phyloP scores from a whole-genome alignment of 2,888 invertebrate species.

The Agriopis leucophaearia region DNA sequence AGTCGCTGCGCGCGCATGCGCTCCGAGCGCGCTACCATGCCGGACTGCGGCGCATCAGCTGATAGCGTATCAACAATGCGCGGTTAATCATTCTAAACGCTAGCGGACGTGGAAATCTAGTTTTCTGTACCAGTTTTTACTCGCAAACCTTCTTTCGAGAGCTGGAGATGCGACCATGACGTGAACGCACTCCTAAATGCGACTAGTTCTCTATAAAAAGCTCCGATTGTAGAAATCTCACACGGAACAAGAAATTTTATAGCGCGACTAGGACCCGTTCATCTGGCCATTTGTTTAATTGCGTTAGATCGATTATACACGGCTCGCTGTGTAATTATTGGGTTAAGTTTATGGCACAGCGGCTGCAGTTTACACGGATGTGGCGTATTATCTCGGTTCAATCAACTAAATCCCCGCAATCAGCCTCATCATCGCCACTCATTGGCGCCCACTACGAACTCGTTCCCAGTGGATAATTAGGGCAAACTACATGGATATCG shows the following conservation, averaged over 20 bases:
- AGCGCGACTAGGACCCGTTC: constrained; percentile 58
- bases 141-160: constrained; percentile 62
- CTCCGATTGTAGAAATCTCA: constrained; percentile 66
- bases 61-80: constrained; percentile 84
- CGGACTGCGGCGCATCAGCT: constrained; percentile 83
- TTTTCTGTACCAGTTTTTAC: constrained; percentile 77
- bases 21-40: constrained; percentile 78
- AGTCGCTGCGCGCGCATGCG: constrained; percentile 76
- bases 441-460: constrained; percentile 29
- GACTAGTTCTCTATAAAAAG: constrained; percentile 71
- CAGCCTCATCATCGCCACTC: constrained; percentile 40
- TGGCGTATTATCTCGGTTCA: constrained; percentile 44
- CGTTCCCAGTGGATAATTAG: constrained; percentile 38
- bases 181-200: constrained; percentile 66
- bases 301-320: constrained; percentile 72
- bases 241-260: constrained; percentile 75
- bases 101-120: constrained; percentile 78
- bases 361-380: constrained; percentile 49
- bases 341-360: constrained; percentile 43
- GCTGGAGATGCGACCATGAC: constrained; percentile 46
- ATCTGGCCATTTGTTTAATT: constrained; percentile 70
- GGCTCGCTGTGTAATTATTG: constrained; percentile 60
- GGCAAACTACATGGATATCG: constrained; percentile 12
- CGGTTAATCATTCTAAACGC: constrained; percentile 81
- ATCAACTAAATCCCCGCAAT: constrained; percentile 46